phyloP scores from a whole-genome alignment of 2,888 invertebrate species.

The Sipha maydis region DNA sequence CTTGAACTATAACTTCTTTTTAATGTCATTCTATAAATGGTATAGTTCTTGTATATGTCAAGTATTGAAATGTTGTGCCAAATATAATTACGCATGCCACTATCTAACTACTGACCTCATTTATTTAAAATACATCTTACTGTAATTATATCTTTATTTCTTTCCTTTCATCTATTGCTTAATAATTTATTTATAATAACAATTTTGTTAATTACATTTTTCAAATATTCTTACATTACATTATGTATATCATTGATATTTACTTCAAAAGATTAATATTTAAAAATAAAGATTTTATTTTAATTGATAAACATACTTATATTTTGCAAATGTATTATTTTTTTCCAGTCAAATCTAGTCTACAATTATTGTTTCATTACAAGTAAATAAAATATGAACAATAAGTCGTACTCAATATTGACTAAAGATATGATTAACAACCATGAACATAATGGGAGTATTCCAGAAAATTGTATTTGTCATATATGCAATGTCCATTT shows the following conservation, averaged over 20 bases:
- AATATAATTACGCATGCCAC: constrained; percentile 36
- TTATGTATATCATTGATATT: too few species aligned
- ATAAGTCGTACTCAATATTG: constrained; percentile 44
- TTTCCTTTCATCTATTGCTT: neutral
- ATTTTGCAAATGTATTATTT: neutral
- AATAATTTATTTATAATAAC: neutral
- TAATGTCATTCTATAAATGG: constrained; percentile 60
- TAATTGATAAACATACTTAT: neutral
- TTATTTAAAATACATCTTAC: constrained; percentile 23
- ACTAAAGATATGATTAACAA: constrained; percentile 33
- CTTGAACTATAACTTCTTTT: constrained; percentile 51
- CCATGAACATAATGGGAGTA: constrained; percentile 36
- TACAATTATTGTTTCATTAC: constrained; percentile 2
- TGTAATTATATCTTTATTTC: too few species aligned
- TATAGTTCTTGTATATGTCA: constrained; percentile 34
- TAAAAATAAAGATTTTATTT: too few species aligned
- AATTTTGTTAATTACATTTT: neutral
- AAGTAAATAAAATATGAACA: constrained; percentile 41
- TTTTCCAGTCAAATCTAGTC: constrained; percentile 25
- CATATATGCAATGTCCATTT: constrained; percentile 44
- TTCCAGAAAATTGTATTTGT: constrained; percentile 56
- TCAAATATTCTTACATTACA: too few species aligned
- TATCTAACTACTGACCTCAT: constrained; percentile 56
- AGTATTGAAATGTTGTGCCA: constrained; percentile 50
- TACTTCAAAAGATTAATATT: too few species aligned